A percentile compares a stretch with the other conserved stretches of the same genome.
Conservation (phyloP, 2,888 invertebrate species). For the Machimus atricapillus region DNA sequence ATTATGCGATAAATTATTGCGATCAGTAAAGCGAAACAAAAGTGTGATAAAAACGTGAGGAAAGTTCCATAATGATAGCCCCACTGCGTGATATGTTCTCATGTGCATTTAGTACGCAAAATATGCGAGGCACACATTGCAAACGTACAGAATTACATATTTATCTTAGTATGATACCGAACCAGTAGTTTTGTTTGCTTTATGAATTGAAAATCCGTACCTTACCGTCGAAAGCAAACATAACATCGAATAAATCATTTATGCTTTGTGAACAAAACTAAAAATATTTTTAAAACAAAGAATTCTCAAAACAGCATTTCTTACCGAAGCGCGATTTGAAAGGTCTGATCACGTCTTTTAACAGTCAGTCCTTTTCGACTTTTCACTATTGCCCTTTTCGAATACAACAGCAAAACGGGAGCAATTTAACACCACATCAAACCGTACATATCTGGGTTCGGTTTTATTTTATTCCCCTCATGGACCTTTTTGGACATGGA, state of each 20-base stretch:
- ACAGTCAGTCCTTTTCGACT: not conserved
- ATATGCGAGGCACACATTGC: not conserved
- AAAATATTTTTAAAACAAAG: not conserved
- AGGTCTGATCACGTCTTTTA: not conserved
- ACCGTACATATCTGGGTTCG: not conserved
- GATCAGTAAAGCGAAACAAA: not conserved
- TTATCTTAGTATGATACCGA: not conserved
- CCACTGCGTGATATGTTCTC: not conserved
- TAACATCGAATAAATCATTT: not conserved
- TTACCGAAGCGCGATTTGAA: not conserved
- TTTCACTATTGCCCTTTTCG: not conserved
- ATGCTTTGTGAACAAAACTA: not conserved
- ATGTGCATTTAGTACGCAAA: not conserved
- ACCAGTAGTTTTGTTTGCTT: not conserved
- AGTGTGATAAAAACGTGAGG: not conserved
- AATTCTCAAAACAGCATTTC: not conserved
- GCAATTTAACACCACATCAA: not conserved
- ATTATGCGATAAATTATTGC: not conserved
- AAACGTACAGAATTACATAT: not conserved
- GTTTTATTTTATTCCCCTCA: not conserved
- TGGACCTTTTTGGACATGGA: not conserved
- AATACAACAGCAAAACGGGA: not conserved
- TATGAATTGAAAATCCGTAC: not conserved
- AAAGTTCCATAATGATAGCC: not conserved
- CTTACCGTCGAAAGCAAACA: not conserved